Percentiles rank a stretch among this genome's conserved stretches.
These are phyloP conservation scores for Leptonema lineaticorne DNA, from an alignment of 1,140 invertebrate genomes.

Conservation along the genomic window DNA sequence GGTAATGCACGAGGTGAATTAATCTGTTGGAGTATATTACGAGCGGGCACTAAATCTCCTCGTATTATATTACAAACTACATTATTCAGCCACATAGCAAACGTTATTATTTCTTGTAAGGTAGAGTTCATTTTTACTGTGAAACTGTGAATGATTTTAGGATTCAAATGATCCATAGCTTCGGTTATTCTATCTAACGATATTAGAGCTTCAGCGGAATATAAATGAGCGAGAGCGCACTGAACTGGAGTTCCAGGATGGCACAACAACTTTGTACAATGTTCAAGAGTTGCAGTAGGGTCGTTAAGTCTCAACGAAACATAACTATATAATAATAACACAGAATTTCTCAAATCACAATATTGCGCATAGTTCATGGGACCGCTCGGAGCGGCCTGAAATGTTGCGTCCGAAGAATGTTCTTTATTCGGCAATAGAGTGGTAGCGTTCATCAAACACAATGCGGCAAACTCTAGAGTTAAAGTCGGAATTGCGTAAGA, in stretches of 20 bases:
- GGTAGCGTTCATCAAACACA: constrained; percentile 86
- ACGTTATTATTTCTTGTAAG: constrained; percentile 50
- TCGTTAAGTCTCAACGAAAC: constrained; percentile 84
- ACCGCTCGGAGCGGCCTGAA: constrained; percentile 51
- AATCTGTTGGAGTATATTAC: constrained; percentile 52
- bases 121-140: constrained; percentile 49
- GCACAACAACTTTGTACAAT: constrained; percentile 14
- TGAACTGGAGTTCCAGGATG: constrained; percentile 39
- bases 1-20: constrained; percentile 52
- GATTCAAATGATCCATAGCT: constrained; percentile 82
- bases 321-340: constrained; percentile 79
- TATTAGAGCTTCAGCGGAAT: constrained; percentile 87
- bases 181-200: constrained; percentile 79
- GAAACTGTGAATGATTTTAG: constrained; percentile 66
- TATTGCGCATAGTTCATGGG: constrained; percentile 53
- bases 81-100: constrained; percentile 54
- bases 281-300: constrained; percentile 69
- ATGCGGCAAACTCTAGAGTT: constrained; percentile 85
- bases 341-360: constrained; percentile 58
- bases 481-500: constrained; percentile 81
- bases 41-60: constrained; percentile 51
- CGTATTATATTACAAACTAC: constrained; percentile 52
- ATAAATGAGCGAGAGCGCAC: constrained; percentile 83
- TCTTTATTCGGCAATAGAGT: constrained; percentile 54
- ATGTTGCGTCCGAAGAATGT: constrained; percentile 43